A percentile compares a stretch with the other conserved stretches of the same genome.
Conservation (phyloP, 30 jellyfish, hydroid and myxozoan species). For the Chironex yamaguchii region DNA sequence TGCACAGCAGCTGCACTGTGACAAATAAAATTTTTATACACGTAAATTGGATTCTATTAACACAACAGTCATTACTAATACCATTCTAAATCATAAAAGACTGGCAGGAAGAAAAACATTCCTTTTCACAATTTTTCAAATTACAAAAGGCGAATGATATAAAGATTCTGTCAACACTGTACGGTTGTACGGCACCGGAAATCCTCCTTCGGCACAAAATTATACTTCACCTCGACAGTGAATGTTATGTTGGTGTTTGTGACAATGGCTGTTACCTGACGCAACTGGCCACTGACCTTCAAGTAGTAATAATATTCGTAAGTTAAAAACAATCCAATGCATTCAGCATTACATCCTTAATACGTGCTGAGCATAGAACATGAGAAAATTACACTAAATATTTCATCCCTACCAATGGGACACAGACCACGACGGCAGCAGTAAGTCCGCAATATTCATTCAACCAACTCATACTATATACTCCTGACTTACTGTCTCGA, state of each 20-base stretch:
- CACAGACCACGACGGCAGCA: too few relatives aligned
- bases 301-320: background rate
- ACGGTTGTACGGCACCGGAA: background rate
- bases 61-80: background rate
- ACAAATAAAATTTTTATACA: background rate
- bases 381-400: too few relatives aligned
- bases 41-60: background rate
- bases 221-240: background rate
- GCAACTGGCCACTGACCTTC: background rate
- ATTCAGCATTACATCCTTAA: background rate
- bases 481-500: too few relatives aligned
- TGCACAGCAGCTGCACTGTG: slow-evolving; percentile 5
- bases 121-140: background rate
- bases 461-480: too few relatives aligned
- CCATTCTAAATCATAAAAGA: background rate
- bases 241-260: background rate
- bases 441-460: too few relatives aligned
- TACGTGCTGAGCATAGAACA: too few relatives aligned
- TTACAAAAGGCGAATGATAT: background rate
- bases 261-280: background rate
- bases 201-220: background rate
- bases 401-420: too few relatives aligned
- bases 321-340: background rate
- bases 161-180: background rate
- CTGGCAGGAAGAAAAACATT: background rate